A percentile compares a stretch with the other conserved stretches of the same genome.
phyloP scores from a whole-genome alignment of 2,797 vertebrate species.

The Coregonus sp. region DNA sequence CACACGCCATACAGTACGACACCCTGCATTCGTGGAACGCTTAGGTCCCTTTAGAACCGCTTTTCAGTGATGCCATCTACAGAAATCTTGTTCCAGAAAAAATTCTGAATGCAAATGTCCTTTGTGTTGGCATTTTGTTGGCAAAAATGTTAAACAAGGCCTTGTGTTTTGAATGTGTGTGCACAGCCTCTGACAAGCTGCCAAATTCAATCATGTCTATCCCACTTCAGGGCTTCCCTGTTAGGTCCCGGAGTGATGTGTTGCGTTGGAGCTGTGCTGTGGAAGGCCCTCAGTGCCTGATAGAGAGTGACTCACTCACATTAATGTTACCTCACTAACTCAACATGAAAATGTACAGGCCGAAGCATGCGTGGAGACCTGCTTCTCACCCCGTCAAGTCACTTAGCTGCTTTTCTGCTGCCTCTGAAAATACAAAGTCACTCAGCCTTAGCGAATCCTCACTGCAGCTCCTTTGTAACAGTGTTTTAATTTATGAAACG shows the following conservation, averaged over 20 bases:
- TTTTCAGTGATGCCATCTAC: background rate
- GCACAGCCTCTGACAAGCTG: constrained; percentile 1
- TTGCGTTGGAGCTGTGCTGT: constrained; percentile 8
- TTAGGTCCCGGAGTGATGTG: constrained; percentile 8
- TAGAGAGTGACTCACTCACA: constrained; percentile 39
- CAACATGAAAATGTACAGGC: constrained; percentile 18
- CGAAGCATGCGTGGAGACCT: background rate
- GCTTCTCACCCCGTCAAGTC: background rate
- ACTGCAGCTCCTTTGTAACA: too few species aligned
- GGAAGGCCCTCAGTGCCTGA: constrained; percentile 6
- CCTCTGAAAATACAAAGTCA: constrained; percentile 4
- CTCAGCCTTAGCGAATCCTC: background rate
- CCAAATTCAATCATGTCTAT: background rate
- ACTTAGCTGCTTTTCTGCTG: background rate
- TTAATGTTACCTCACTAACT: constrained; percentile 35
- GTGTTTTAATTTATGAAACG: background rate
- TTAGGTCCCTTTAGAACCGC: background rate
- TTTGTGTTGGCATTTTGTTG: background rate
- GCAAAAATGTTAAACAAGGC: background rate
- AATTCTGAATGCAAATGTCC: background rate
- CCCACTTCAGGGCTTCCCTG: background rate
- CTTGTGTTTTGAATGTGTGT: background rate
- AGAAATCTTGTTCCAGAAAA: background rate
- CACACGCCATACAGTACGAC: background rate
- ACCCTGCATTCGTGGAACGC: too few species aligned